These are phyloP conservation scores for Lacanobia wlatinum DNA, from an alignment of 2,888 invertebrate genomes.

Conservation along the genomic window DNA sequence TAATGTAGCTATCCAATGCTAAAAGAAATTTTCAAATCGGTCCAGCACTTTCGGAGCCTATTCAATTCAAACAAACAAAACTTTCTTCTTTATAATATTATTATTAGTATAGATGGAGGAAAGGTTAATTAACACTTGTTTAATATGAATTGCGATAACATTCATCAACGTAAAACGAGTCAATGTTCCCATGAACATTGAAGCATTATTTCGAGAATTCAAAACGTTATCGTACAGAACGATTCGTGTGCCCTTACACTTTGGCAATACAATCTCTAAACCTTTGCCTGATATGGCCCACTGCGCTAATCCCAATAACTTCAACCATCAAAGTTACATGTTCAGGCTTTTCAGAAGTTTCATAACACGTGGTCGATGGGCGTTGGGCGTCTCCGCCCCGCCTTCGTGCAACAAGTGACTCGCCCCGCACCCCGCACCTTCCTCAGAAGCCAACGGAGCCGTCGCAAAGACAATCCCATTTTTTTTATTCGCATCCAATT, in stretches of 20 bases:
- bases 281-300: not conserved
- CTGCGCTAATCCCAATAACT: constrained; percentile 15
- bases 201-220: no score
- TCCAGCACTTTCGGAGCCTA: no score
- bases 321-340: constrained; percentile 28
- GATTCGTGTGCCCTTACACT: not conserved
- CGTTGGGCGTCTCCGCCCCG: constrained; percentile 86
- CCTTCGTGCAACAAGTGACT: constrained; percentile 86
- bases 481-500: constrained; percentile 59
- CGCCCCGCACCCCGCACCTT: constrained; percentile 70
- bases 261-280: not conserved
- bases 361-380: constrained; percentile 80
- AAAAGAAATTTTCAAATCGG: no score
- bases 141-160: no score
- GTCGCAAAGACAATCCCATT: constrained; percentile 63
- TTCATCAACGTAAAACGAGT: not conserved
- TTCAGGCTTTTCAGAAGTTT: constrained; percentile 54
- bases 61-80: no score
- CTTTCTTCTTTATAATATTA: no score
- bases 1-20: no score
- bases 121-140: no score
- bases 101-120: no score
- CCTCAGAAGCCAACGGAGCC: constrained; percentile 62
- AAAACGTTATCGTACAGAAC: no score
- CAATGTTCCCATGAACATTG: not conserved